Base-by-base conservation (phyloP, 2,797 vertebrate species). In the Clamator glandarius region DNA sequence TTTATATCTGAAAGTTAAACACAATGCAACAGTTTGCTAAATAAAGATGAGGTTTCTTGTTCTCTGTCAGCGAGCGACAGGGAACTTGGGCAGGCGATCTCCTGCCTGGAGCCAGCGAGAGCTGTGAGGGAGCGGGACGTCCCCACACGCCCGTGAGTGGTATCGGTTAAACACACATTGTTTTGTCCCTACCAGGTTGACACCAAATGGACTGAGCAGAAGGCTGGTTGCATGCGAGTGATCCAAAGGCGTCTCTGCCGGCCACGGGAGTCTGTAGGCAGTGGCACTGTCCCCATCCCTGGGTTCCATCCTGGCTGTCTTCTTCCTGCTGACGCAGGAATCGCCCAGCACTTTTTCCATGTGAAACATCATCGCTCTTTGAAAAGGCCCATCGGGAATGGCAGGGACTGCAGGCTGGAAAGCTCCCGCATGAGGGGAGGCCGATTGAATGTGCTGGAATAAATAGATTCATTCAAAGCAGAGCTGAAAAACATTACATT, bases 381-480 rank as follows among this genome's bases (percentile, higher is more conserved):
- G 24, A 57, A 81, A 44, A 85, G 58, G 46, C 23, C 83, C 73
- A 1, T 48, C 9, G 67, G 52, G 94, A 95, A 44, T 5, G 17
- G 81, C 51, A 29, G 62, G 74, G 44, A 55, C 48, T 8, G 29
- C 8, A 70, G 76, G 72, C 69, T 54, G 89, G 82, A 74, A 70
- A 90, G 76, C 86, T 96, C 83, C 85, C 24, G 46, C 28, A 28
- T 39, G 75, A 67, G 87, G 89, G 89, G 87, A 90, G 24, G 83
- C 92, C 51, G 62, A 75, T 83, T 90, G 95, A 97, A 91, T 8
- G 48, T 14, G 10, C 85, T 88, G 95, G 92, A 94, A 97, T 96
- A 96, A 97, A 97, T 87, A 94, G 92, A 91, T 92, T 93, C 96
- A 94, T 97, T 98, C 95, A 97, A 73, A 94, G 84, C 3, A 2